Percentiles rank a stretch among this genome's conserved stretches.
Evolutionary conservation across 2,888 invertebrate genomes (phyloP).

Genomic region (Heliconius aoede): DNA sequence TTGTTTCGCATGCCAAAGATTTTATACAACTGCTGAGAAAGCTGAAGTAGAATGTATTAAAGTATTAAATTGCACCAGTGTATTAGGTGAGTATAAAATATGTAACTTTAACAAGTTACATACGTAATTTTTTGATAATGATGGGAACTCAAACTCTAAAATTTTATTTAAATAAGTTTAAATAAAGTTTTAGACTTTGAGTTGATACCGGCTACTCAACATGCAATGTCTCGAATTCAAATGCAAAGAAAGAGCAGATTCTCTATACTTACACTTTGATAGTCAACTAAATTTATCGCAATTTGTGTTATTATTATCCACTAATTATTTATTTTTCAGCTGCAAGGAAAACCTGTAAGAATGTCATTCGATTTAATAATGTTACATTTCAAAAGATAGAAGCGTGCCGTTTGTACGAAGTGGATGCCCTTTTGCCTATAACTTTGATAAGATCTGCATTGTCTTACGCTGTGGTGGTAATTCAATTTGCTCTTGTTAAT

Average conservation of each 20-base stretch:
- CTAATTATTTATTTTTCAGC: conserved; percentile 8
- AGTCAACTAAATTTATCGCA: neutral
- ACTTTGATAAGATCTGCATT: conserved; percentile 2
- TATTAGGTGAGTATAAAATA: conserved; percentile 20
- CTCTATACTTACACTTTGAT: neutral
- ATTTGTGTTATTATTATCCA: neutral
- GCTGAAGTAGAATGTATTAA: conserved; percentile 17
- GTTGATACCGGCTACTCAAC: no score
- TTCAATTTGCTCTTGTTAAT: conserved; percentile 21
- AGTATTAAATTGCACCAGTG: conserved; percentile 2
- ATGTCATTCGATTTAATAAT: conserved; percentile 27
- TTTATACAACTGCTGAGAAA: conserved; percentile 14
- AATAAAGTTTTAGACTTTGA: no score
- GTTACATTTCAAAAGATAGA: conserved; percentile 20
- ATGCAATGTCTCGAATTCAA: no score
- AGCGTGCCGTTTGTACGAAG: conserved; percentile 10
- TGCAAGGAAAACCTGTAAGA: conserved; percentile 30
- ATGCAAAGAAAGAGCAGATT: no score
- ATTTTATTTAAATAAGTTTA: no score
- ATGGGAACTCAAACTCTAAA: no score
- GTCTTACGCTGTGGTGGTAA: conserved; percentile 26
- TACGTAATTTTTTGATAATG: no score
- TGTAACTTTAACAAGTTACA: no score
- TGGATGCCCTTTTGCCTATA: conserved; percentile 30
- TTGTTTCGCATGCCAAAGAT: conserved; percentile 26